Evolutionary conservation across 2,888 invertebrate genomes (phyloP), one percentile per base, ranked within the genome.

Genomic region (Lucinisca nassula): DNA sequence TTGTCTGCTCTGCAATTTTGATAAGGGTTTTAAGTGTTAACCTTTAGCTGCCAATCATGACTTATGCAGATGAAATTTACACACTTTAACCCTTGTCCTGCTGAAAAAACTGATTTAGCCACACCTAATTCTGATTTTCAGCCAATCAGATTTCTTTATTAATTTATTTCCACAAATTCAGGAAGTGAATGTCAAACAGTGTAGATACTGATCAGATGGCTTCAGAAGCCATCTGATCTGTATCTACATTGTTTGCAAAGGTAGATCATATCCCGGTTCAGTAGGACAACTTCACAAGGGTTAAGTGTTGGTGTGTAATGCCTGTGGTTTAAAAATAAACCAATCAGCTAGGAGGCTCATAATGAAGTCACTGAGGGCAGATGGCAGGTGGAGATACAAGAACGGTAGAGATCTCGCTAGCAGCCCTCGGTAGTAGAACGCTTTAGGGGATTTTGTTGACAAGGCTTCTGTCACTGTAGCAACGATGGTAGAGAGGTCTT

Each of bases 351-450:
- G 55, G 17, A 92, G 24, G 27, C 88, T 91, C 93, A 94, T 92
- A 8, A 93, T 61, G 1, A 82, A 87, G 38, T 93, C 92, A 45
- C 91, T 84, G n/a, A 94, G 21, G 24, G 82, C 84, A 2, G 90
- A 76, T 0, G 95, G 94, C n/a, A 94, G 84, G 87, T 95, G 93
- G 0, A 92, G 85, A 79, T 94, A 95, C 8, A 94, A 78, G 78
- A 93, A 93, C 0, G 95, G 94, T 21, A 95, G 79, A 2, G 91
- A 87, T 10, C 93, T 83, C 3, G 95, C 92, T 77, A 94, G 74
- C 32, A 94, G 80, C 4, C 95, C 95, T 51, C 92, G 93, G 86
- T 94, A 93, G 91, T 94, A 95, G 78, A 91, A 89, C 77, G 94
- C 92, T 30, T 91, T 79, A 24, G 95, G 94, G 32, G 85, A 75